Evolutionary conservation across 2,797 vertebrate genomes (phyloP), one percentile per base, ranked within the genome.

Genomic region (Chaenodraco wilsoni): DNA sequence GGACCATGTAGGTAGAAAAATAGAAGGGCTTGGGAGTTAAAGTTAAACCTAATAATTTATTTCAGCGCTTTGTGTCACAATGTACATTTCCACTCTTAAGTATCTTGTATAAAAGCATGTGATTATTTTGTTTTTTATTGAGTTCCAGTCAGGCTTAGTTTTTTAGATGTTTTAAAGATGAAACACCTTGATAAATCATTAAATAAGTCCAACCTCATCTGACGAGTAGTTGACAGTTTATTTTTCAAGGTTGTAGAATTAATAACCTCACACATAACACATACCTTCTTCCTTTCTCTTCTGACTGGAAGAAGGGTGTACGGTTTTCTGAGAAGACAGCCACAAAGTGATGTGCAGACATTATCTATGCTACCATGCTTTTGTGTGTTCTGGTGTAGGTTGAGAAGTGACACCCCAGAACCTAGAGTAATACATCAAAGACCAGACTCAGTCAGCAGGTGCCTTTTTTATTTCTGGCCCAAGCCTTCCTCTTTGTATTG

Each of bases 371-470:
- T 69, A 69, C 33, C 23, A 7, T 61, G 21, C 19, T 57, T 54
- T 37, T 54, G 37, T 61, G 43, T 40, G 57, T 58, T 58, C 9
- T 19, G n/a, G 6, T 41, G 46, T 37, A 64, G 52, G 48, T 14
- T 63, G 52, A 46, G 3, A n/a, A 46, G 12, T 37, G 31, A 71
- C 37, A 50, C 9, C 21, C 21, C 43, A 55, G 45, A 72, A 19
- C 52, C 37, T 15, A 21, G 33, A 5, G 23, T 11, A 68, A 49
- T 11, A 50, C 44, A 44, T 72, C 55, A 78, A 68, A 84, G 31
- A 55, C 45, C 65, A 33, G 40, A 61, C 54, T 60, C 62, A 60
- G 74, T 60, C 62, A 60, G 74, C 68, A 75, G 55, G 52, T 41
- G 17, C 9, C 17, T 69, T 55, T 51, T 14, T 65, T 61, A 72